A percentile compares a stretch with the other conserved stretches of the same genome.
phyloP scores from a whole-genome alignment of 2,888 invertebrate species.

The Hyposoter didymator region DNA sequence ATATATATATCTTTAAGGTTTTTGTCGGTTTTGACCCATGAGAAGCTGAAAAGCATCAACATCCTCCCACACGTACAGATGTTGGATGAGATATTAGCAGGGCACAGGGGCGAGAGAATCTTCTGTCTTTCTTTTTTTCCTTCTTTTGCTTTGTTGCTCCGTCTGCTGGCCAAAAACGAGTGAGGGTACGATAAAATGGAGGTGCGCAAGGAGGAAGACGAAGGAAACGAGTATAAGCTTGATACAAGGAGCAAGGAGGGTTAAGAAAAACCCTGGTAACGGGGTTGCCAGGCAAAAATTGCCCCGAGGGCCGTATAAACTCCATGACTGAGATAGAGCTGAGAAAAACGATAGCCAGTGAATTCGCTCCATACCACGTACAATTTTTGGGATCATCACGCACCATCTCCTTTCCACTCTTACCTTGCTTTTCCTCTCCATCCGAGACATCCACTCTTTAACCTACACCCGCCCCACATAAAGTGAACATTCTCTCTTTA shows the following conservation, averaged over 20 bases:
- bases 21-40: slow-evolving; percentile 17
- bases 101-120: background rate
- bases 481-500: slow-evolving; percentile 18
- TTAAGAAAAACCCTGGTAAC: slow-evolving; percentile 52
- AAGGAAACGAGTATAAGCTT: slow-evolving; percentile 38
- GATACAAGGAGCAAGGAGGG: slow-evolving; percentile 24
- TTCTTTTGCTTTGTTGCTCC: background rate
- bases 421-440: slow-evolving; percentile 9
- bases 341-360: slow-evolving; percentile 16
- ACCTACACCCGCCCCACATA: background rate
- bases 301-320: slow-evolving; percentile 56
- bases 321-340: slow-evolving; percentile 32
- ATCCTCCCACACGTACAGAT: slow-evolving; percentile 12
- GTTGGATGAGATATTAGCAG: slow-evolving; percentile 37
- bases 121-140: background rate
- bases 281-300: slow-evolving; percentile 51
- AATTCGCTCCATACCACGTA: slow-evolving; percentile 22
- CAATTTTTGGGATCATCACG: slow-evolving; percentile 49
- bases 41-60: slow-evolving; percentile 17
- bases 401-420: slow-evolving; percentile 17
- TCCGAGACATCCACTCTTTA: slow-evolving; percentile 21
- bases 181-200: slow-evolving; percentile 4
- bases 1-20: background rate
- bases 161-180: background rate
- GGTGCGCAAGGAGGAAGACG: slow-evolving; percentile 3